Conservation (phyloP, 2,113 vertebrate species). For the Misgurnus anguillicaudatus region DNA sequence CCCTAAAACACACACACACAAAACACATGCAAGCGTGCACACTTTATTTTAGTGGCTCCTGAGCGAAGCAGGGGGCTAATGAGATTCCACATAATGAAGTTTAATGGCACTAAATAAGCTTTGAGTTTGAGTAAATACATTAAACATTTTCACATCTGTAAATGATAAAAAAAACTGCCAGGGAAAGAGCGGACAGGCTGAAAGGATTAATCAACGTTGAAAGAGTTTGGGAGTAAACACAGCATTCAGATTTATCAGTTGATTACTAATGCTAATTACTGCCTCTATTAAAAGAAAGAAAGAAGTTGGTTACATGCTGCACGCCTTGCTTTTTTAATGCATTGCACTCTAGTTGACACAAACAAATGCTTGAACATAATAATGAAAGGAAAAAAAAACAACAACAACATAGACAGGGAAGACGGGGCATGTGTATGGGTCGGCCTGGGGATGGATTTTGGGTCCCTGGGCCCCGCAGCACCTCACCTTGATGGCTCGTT, state of each 20-base stretch:
- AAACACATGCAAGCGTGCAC: background rate
- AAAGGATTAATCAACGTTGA: background rate
- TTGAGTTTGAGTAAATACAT: constrained; percentile 72
- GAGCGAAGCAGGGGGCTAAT: constrained; percentile 59
- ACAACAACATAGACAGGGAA: no score
- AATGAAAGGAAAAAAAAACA: no score
- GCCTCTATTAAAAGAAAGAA: background rate
- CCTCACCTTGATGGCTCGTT: no score
- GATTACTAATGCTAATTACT: no score
- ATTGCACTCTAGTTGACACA: no score
- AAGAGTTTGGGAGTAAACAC: constrained; percentile 14
- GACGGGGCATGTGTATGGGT: no score
- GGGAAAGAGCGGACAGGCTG: constrained; percentile 19
- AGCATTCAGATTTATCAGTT: background rate
- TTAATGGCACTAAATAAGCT: constrained; percentile 73
- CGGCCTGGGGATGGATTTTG: no score
- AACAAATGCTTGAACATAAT: no score
- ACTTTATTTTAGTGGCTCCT: constrained; percentile 16
- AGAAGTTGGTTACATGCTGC: no score
- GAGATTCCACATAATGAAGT: constrained; percentile 68
- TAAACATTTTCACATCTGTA: constrained; percentile 70
- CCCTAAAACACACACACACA: constrained; percentile 11
- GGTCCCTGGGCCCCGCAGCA: no score
- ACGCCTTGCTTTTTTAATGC: no score
- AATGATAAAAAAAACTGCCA: constrained; percentile 63